Evolutionary conservation across 2,113 vertebrate genomes (phyloP), one percentile per base, ranked within the genome.

Genomic region (Papio anubis): DNA sequence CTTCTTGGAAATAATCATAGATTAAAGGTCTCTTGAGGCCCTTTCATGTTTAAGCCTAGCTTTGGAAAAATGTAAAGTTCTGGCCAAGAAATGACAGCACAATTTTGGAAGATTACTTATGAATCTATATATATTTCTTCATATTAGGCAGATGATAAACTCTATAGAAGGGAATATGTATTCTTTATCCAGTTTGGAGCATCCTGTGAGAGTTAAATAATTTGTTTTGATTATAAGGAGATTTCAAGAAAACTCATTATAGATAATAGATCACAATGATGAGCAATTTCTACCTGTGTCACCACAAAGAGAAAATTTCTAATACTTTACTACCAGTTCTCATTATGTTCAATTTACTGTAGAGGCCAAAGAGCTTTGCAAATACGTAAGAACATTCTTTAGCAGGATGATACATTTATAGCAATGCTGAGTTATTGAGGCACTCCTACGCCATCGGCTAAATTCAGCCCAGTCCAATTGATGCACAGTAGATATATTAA

Each of bases 281-380:
- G 64, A 30, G 25, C 27, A 43, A 55, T 92, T 66, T 10, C 25
- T 59, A 25, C 13, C 73, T 38, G 12, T 86, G 57, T 89, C 27
- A 20, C 38, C 73, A 81, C 40, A 92, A 59, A 88, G 45, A 90
- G 59, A 66, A 5, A 52, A 48, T 92, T 80, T 93, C 66, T 83
- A 86, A 91, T 7, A 70, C 21, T 79, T 59, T 35, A 73, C 68
- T 84, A 68, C 38, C 4, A 61, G 78, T 73, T 94, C 48, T 81
- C 55, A 92, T 94, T 96, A 93, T 81, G 45, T 84, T 92, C 57
- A 90, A n/a, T 88, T 87, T 97, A 50, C 35, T 43, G 83, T 30
- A 82, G 79, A 92, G 80, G 55, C 87, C 57, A 40, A 76, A 75
- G 61, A 43, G 21, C 73, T 90, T 57, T 55, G 75, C 85, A 94